Evolutionary conservation across 2,797 vertebrate genomes (phyloP).

Genomic region (Petrocephalus schoutedeni): DNA sequence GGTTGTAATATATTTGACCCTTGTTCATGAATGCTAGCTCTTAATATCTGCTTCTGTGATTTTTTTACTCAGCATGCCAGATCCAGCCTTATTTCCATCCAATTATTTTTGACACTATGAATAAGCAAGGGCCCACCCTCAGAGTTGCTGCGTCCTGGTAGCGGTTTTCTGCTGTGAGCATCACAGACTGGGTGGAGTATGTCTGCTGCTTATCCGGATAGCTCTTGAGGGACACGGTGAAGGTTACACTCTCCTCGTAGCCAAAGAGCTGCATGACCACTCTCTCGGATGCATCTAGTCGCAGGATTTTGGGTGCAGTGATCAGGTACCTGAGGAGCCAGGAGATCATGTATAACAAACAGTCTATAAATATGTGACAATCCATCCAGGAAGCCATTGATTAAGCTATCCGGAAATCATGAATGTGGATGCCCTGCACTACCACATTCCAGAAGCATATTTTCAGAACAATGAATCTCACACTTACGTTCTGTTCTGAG

Average conservation of each 20-base stretch:
- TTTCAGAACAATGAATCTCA: background rate
- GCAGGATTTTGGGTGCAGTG: constrained; percentile 70
- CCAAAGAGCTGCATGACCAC: constrained; percentile 78
- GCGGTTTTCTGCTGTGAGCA: constrained; percentile 61
- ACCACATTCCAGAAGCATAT: background rate
- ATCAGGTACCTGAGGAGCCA: constrained; percentile 71
- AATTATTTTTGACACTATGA: background rate
- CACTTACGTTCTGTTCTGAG: constrained; percentile 41
- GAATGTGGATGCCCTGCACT: background rate
- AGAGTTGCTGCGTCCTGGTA: constrained; percentile 65
- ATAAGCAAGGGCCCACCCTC: constrained; percentile 55
- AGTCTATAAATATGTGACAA: background rate
- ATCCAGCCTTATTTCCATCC: background rate
- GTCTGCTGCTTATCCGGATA: constrained; percentile 58
- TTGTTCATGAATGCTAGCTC: background rate
- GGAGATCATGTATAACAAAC: background rate
- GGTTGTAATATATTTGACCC: background rate
- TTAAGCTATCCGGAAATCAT: background rate
- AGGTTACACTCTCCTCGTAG: constrained; percentile 54
- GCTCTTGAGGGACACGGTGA: constrained; percentile 66
- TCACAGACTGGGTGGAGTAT: constrained; percentile 48
- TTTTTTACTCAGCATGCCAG: background rate
- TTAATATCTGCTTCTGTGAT: background rate
- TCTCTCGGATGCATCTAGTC: constrained; percentile 66
- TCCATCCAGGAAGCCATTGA: background rate